phyloP scores from a whole-genome alignment of 2,888 invertebrate genomes.

The Tinea trinotella region DNA sequence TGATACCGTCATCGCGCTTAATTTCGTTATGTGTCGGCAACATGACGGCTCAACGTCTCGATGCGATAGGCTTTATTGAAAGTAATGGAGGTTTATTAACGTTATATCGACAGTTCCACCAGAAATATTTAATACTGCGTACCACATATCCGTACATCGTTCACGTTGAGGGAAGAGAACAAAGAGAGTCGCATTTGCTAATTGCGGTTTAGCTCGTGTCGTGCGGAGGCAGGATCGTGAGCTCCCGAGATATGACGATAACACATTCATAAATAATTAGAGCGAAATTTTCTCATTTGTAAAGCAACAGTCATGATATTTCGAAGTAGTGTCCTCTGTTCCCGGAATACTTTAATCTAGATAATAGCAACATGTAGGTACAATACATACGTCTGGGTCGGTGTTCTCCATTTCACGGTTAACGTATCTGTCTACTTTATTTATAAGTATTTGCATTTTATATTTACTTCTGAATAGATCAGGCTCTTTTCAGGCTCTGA shows the following conservation, averaged over 20 bases:
- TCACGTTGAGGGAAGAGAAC: conserved; percentile 38
- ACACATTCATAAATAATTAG: conserved; percentile 74
- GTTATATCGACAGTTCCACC: conserved; percentile 54
- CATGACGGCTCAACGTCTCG: conserved; percentile 64
- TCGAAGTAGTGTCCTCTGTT: conserved; percentile 62
- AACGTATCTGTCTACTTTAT: neutral
- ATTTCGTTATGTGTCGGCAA: conserved; percentile 64
- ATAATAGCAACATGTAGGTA: conserved; percentile 42
- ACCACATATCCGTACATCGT: conserved; percentile 11
- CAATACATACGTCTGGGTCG: conserved; percentile 34
- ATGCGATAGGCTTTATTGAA: conserved; percentile 71
- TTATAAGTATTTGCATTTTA: neutral
- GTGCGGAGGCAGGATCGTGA: conserved; percentile 70
- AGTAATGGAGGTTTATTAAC: conserved; percentile 70
- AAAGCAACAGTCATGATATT: conserved; percentile 71
- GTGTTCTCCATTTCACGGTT: neutral
- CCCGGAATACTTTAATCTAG: conserved; percentile 61
- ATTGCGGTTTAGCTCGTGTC: conserved; percentile 71
- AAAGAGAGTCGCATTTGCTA: conserved; percentile 72
- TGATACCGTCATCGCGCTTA: conserved; percentile 66
- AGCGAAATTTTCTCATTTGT: conserved; percentile 74
- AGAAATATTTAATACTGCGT: conserved; percentile 46
- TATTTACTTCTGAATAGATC: no score
- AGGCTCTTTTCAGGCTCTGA: no score
- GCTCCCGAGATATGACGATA: conserved; percentile 69